Conservation (phyloP, 2,888 invertebrate genomes). For the Philonicus albiceps region DNA sequence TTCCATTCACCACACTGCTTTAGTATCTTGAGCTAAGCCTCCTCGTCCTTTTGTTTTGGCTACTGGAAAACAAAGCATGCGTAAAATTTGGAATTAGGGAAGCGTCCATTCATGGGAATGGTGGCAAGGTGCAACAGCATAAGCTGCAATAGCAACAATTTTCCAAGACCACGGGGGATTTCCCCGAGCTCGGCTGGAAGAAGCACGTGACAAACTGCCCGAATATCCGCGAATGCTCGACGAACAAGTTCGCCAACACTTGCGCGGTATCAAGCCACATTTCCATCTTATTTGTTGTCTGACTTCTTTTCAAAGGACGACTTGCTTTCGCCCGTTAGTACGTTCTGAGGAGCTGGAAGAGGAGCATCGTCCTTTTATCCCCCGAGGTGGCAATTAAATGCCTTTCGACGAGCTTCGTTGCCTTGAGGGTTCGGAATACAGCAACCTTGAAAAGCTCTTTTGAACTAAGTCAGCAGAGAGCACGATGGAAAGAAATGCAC, state of each 20-base stretch:
- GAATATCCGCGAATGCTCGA: neutral
- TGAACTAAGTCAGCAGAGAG: neutral
- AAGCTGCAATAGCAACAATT: constrained; percentile 24
- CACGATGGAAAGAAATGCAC: neutral
- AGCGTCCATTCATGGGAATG: constrained; percentile 14
- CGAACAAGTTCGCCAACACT: neutral
- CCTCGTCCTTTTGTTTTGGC: constrained; percentile 39
- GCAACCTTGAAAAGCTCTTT: neutral
- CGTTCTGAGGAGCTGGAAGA: neutral
- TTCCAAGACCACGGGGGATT: constrained; percentile 29
- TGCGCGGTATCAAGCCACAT: neutral
- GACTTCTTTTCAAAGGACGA: neutral
- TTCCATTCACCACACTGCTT: constrained; percentile 14
- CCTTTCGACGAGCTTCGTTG: neutral
- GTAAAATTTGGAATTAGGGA: constrained; percentile 39
- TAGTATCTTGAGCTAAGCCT: neutral
- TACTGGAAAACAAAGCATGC: constrained; percentile 43
- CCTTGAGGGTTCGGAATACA: neutral
- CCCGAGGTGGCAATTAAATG: neutral
- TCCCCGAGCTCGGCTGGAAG: constrained; percentile 23
- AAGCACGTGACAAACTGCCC: constrained; percentile 24
- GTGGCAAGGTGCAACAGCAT: constrained; percentile 38
- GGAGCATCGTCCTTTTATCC: neutral
- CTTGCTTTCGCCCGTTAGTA: neutral
- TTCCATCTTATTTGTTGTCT: neutral